Conservation (phyloP, 1,140 invertebrate genomes). For the Papilio dardanus region DNA sequence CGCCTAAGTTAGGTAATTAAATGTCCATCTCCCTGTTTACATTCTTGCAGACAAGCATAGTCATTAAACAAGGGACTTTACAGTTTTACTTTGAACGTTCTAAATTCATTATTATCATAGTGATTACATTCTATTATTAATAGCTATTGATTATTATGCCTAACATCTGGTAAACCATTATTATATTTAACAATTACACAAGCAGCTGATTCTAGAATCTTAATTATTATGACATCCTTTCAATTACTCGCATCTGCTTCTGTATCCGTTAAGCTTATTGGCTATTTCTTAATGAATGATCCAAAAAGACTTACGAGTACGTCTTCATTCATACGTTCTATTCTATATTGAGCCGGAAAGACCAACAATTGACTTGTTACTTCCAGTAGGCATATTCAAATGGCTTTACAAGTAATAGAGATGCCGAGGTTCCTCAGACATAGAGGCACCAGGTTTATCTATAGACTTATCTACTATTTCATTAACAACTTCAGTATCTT, state of each 20-base stretch:
- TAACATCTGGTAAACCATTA: background rate
- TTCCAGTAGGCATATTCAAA: conserved; percentile 28
- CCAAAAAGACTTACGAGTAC: conserved; percentile 25
- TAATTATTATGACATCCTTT: conserved; percentile 3
- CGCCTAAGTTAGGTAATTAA: background rate
- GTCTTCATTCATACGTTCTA: conserved; percentile 46
- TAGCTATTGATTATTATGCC: background rate
- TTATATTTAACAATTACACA: background rate
- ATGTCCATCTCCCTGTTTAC: background rate
- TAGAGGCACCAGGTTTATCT: conserved; percentile 56
- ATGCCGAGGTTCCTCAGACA: conserved; percentile 51
- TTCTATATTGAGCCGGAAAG: conserved; percentile 43
- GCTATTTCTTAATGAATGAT: conserved; percentile 24
- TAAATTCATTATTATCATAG: background rate
- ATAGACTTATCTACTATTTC: conserved; percentile 60
- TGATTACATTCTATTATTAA: no score
- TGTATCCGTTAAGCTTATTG: conserved; percentile 16
- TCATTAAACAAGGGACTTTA: background rate
- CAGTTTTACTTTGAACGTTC: background rate
- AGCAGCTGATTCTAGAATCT: background rate
- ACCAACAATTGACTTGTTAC: conserved; percentile 43
- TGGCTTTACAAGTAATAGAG: background rate
- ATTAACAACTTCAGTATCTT: conserved; percentile 56
- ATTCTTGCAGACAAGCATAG: background rate
- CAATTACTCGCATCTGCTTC: conserved; percentile 14